A percentile compares a stretch with the other conserved stretches of the same genome.
Conservation (phyloP, 2,113 vertebrate genomes). For the Mustela lutreola region DNA sequence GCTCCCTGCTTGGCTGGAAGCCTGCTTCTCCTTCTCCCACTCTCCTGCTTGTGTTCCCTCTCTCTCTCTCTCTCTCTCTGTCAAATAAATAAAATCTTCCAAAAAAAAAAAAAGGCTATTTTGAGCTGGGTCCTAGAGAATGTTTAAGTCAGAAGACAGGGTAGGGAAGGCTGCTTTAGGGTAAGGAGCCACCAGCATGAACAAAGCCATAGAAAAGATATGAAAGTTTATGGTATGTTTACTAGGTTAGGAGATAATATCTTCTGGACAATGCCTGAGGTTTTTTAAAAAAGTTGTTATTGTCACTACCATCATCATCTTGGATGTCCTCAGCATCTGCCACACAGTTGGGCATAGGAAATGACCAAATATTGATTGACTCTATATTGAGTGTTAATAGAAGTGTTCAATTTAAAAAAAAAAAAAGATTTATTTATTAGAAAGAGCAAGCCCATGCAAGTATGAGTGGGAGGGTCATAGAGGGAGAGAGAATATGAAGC, state of each 20-base stretch:
- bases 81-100: no score
- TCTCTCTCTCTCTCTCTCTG: no score
- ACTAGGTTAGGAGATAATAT: background rate
- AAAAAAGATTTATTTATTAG: background rate
- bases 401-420: background rate
- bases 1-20: no score
- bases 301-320: background rate
- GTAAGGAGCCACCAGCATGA: background rate
- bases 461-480: background rate
- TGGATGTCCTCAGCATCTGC: background rate
- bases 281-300: background rate
- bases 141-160: background rate
- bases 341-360: background rate
- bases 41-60: no score
- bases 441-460: background rate
- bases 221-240: background rate
- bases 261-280: background rate
- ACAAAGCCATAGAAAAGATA: background rate
- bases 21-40: no score
- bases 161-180: background rate
- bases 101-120: background rate
- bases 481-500: background rate
- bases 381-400: background rate
- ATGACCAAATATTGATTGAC: background rate
- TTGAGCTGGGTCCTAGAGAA: background rate